These are phyloP conservation scores for Acanthurus tractus DNA, from an alignment of 2,797 vertebrate species.

Conservation along the genomic window DNA sequence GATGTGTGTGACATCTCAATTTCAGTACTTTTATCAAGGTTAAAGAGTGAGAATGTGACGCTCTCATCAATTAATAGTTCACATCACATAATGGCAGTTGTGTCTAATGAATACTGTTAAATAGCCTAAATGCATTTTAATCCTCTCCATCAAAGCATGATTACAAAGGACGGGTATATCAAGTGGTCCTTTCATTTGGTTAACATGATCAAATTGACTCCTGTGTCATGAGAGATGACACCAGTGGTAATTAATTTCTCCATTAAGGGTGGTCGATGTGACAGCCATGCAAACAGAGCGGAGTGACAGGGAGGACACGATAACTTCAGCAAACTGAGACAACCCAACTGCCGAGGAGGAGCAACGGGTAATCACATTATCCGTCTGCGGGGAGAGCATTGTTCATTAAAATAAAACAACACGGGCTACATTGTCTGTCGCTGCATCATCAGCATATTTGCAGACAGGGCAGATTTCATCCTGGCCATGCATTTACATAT, in stretches of 20 bases:
- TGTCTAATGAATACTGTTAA: slow-evolving; percentile 81
- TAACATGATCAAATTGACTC: slow-evolving; percentile 87
- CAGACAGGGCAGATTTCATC: slow-evolving; percentile 80
- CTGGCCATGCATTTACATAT: slow-evolving; percentile 84
- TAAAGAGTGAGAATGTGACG: slow-evolving; percentile 76
- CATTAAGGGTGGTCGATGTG: slow-evolving; percentile 85
- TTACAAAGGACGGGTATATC: slow-evolving; percentile 82
- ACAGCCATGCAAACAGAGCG: slow-evolving; percentile 85
- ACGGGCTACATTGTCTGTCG: slow-evolving; percentile 64
- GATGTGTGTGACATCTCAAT: slow-evolving; percentile 67
- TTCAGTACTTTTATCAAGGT: slow-evolving; percentile 73
- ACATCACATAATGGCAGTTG: slow-evolving; percentile 72
- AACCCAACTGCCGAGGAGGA: slow-evolving; percentile 80
- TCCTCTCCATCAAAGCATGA: slow-evolving; percentile 80
- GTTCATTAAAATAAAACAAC: slow-evolving; percentile 88
- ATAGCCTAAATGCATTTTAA: slow-evolving; percentile 82
- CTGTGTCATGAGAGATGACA: slow-evolving; percentile 85
- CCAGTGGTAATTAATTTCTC: slow-evolving; percentile 87
- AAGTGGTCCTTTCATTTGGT: slow-evolving; percentile 83
- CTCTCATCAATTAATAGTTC: slow-evolving; percentile 77
- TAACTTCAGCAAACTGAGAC: slow-evolving; percentile 83
- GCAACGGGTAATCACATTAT: slow-evolving; percentile 87
- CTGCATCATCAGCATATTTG: slow-evolving; percentile 85
- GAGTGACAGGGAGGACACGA: slow-evolving; percentile 77
- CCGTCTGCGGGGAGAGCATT: slow-evolving; percentile 83